These are phyloP conservation scores for Chascanopsetta lugubris DNA, from an alignment of 2,113 vertebrate genomes.

Conservation along the genomic window DNA sequence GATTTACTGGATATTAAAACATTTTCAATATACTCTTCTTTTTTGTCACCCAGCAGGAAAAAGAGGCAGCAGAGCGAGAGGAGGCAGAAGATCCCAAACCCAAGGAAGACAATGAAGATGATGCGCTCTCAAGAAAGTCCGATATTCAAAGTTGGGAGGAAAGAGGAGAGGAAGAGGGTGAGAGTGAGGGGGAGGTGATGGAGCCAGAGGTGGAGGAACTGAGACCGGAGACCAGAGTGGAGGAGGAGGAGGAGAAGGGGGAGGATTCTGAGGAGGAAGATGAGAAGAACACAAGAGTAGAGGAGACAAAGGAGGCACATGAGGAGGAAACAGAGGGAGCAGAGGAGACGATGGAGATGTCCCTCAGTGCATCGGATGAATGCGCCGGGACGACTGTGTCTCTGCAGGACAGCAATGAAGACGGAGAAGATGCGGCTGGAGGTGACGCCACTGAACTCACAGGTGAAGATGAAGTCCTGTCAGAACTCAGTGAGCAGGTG, in stretches of 20 bases:
- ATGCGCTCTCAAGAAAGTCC: background rate
- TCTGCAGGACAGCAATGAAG: constrained; percentile 14
- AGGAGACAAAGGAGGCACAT: constrained; percentile 25
- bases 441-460: background rate
- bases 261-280: background rate
- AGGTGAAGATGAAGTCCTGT: background rate
- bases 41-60: constrained; percentile 28
- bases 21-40: background rate
- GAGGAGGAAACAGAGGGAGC: constrained; percentile 11
- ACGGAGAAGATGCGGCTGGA: background rate
- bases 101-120: too few relatives aligned
- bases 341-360: constrained; percentile 3
- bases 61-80: constrained; percentile 13
- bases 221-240: background rate
- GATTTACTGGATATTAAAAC: background rate
- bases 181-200: constrained; percentile 26
- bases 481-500: background rate
- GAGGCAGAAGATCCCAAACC: too few relatives aligned
- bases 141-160: constrained; percentile 17
- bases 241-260: background rate
- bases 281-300: constrained; percentile 12
- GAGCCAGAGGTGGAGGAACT: constrained; percentile 18
- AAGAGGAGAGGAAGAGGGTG: background rate
- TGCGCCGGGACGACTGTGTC: background rate
- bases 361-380: background rate